These are phyloP conservation scores for Gandaritis pyraliata DNA, from an alignment of 2,888 invertebrate species.

Conservation along the genomic window DNA sequence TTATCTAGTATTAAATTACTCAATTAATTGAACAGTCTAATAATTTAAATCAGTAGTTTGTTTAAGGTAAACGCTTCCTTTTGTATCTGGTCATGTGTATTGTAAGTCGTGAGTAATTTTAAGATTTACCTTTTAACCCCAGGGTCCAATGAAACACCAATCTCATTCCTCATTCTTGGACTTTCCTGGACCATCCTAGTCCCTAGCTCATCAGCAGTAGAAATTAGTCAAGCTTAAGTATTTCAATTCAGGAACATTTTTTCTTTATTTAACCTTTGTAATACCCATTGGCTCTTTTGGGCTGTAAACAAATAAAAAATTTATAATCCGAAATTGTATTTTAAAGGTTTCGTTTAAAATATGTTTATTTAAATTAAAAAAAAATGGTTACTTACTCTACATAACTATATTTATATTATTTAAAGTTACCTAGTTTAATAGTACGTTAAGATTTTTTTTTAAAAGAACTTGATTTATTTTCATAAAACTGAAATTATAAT, in stretches of 20 bases:
- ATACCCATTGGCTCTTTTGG: no score
- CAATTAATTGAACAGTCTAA: slow-evolving; percentile 26
- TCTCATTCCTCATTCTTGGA: slow-evolving; percentile 71
- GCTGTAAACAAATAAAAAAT: no score
- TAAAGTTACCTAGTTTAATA: no score
- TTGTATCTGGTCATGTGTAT: slow-evolving; percentile 44
- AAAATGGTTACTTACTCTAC: no score
- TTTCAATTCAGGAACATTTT: no score
- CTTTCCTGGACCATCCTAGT: slow-evolving; percentile 70
- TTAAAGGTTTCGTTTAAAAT: no score
- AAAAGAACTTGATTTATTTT: slow-evolving; percentile 1
- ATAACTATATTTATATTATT: no score
- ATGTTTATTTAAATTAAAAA: no score
- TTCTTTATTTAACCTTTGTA: no score
- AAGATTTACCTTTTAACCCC: slow-evolving; percentile 59
- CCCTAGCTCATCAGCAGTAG: slow-evolving; percentile 65
- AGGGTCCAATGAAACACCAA: slow-evolving; percentile 82
- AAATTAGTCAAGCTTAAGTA: slow-evolving; percentile 52
- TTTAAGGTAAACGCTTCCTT: slow-evolving; percentile 38
- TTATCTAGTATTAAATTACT: slow-evolving; percentile 15
- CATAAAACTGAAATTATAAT: slow-evolving; percentile 28
- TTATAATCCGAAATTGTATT: no score
- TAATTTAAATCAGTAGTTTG: slow-evolving; percentile 27
- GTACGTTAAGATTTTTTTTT: no score
- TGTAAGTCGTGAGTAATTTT: slow-evolving; percentile 43